Percentiles rank a stretch among this genome's conserved stretches.
Evolutionary conservation across 2,888 invertebrate species (phyloP).

Genomic region (Callinectes sapidus): DNA sequence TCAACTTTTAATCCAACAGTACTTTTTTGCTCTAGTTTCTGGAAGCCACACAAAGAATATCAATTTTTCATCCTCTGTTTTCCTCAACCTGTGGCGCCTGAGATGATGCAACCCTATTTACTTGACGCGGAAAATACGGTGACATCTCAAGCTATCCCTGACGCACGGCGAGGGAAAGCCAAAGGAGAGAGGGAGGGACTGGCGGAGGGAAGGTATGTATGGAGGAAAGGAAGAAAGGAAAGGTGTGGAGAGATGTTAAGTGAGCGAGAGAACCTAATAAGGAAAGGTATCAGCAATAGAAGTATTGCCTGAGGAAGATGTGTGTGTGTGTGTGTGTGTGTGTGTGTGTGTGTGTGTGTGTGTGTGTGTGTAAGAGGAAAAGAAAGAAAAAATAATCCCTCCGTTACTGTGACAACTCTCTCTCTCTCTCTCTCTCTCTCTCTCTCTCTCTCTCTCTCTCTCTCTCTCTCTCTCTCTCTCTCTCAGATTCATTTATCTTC

Average conservation of each 20-base stretch:
- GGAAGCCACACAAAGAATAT: conserved; percentile 1
- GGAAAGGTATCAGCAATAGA: neutral
- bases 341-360: no score
- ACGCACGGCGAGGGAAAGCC: neutral
- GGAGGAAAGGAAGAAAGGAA: neutral
- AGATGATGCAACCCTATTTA: conserved; percentile 19
- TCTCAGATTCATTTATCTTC: neutral
- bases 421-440: conserved; percentile 18
- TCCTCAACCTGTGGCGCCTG: neutral
- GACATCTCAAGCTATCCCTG: conserved; percentile 37
- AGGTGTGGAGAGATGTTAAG: neutral
- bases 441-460: conserved; percentile 20
- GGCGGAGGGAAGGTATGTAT: neutral
- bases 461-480: conserved; percentile 37
- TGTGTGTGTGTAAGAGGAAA: neutral
- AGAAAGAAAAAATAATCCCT: neutral
- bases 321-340: neutral
- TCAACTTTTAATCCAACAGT: neutral
- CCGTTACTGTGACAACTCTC: neutral
- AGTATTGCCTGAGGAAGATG: neutral
- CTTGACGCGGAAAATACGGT: conserved; percentile 48
- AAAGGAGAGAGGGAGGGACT: neutral
- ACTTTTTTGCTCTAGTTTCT: neutral
- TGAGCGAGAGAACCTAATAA: neutral
- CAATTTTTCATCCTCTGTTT: neutral